Evolutionary conservation across 2,113 vertebrate species (phyloP), one percentile per base, ranked within the genome.

Genomic region (Anguilla japonica): DNA sequence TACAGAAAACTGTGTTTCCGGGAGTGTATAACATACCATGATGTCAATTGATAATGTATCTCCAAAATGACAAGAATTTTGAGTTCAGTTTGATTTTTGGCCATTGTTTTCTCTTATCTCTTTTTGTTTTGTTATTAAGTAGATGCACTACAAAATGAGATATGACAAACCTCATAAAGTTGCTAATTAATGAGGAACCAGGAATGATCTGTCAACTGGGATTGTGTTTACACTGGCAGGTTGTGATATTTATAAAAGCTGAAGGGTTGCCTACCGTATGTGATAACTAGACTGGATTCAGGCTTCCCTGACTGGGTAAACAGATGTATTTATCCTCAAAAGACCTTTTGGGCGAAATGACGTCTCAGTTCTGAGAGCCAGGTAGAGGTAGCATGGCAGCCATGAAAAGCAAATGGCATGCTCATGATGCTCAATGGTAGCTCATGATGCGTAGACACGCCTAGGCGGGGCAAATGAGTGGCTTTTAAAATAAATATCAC

Each of bases 11-110:
- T 91, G 90, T 92, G 90, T 90, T 91, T 88, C 89, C 90, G 90
- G 91, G 22, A 93, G 91, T 92, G 90, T 93, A 93, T 92, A 93
- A 93, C 93, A 81, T 81, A 86, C 41, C 92, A 93, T 95, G 95
- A 93, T 95, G 94, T 94, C 94, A 94, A 91, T 93, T 92, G 93
- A 92, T 83, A 93, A 93, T 90, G 91, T 94, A 92, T 93, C 92
- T 92, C 93, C 92, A 93, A 92, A 90, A 93, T 93, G 89, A 89
- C 1, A 46, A 50, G 53, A 29, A 81, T 90, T 89, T 91, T 89
- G 84, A 92, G 91, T 88, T 90, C 84, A 84, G 50, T 53, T 53
- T 53, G 50, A 14, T 89, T 91, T 84, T 91, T 93, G 92, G 92
- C 90, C 89, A 90, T 91, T 89, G 91, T 88, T 81, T 88, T 87